Evolutionary conservation across 2,113 vertebrate species (phyloP).

Genomic region (Junco hyemalis): DNA sequence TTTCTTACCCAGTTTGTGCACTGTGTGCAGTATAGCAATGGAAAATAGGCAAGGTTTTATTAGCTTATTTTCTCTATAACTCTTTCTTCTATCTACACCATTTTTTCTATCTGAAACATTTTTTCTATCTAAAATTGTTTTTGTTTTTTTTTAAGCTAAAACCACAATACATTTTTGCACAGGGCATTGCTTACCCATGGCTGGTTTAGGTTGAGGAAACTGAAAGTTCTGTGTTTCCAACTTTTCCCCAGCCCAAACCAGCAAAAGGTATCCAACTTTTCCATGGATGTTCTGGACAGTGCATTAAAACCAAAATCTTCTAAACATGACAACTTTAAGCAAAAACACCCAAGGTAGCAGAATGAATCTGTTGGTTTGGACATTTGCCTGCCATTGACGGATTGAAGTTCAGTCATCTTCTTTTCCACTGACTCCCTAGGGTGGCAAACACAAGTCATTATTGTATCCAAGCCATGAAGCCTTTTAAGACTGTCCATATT

Average conservation of each 20-base stretch:
- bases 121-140: not conserved
- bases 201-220: not conserved
- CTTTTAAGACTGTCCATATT: not conserved
- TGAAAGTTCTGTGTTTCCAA: not conserved
- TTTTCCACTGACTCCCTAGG: not conserved
- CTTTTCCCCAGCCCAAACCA: not conserved
- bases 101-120: not conserved
- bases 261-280: not conserved
- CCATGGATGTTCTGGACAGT: not conserved
- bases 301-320: not conserved
- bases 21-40: not conserved
- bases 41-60: not conserved
- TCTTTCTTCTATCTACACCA: not conserved
- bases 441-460: not conserved
- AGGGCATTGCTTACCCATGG: not conserved
- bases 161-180: not conserved
- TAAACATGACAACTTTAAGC: not conserved
- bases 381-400: not conserved
- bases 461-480: not conserved
- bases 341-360: rapidly evolving
- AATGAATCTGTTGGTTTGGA: not conserved
- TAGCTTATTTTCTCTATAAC: not conserved
- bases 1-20: not conserved
- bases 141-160: not conserved
- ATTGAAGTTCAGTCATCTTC: not conserved